A percentile compares a stretch with the other conserved stretches of the same genome.
phyloP scores from a whole-genome alignment of 30 jellyfish, hydroid and myxozoan genomes.

The Catostylus mosaicus region DNA sequence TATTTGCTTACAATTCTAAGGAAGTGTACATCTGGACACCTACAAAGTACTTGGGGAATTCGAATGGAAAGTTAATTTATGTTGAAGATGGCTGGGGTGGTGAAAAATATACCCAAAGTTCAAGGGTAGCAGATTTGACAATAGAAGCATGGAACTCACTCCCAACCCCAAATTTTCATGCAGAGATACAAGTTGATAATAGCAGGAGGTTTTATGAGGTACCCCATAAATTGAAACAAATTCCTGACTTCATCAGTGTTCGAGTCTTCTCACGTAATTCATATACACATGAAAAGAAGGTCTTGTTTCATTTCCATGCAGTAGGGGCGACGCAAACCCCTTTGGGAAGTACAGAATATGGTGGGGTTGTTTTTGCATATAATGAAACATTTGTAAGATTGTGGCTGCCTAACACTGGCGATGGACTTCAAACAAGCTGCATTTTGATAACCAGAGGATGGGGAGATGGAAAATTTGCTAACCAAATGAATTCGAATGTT shows the following conservation, averaged over 20 bases:
- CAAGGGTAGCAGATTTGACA: constrained; percentile 84
- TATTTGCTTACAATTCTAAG: constrained; percentile 84
- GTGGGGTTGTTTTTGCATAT: constrained; percentile 92
- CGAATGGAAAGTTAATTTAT: constrained; percentile 78
- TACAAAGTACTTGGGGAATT: constrained; percentile 59
- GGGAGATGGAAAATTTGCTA: constrained; percentile 88
- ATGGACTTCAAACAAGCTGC: constrained; percentile 71
- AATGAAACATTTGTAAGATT: constrained; percentile 75
- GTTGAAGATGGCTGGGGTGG: constrained; percentile 99
- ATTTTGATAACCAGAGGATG: constrained; percentile 82
- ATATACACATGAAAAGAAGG: constrained; percentile 26
- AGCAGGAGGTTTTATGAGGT: constrained; percentile 52
- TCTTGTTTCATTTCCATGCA: constrained; percentile 82
- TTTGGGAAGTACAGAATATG: constrained; percentile 64
- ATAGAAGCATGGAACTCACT: constrained; percentile 88
- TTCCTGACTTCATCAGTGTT: constrained; percentile 93
- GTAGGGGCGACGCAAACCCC: constrained; percentile 87
- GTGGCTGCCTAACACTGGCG: constrained; percentile 85
- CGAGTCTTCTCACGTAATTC: constrained; percentile 53
- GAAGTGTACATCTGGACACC: constrained; percentile 94
- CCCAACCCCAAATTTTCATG: constrained; percentile 87
- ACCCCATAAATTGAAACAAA: constrained; percentile 70
- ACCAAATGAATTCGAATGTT: constrained; percentile 54
- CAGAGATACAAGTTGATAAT: constrained; percentile 75
- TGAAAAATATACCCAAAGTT: constrained; percentile 81